phyloP scores from a whole-genome alignment of 2,113 vertebrate genomes.

The Chrysochloris asiatica region DNA sequence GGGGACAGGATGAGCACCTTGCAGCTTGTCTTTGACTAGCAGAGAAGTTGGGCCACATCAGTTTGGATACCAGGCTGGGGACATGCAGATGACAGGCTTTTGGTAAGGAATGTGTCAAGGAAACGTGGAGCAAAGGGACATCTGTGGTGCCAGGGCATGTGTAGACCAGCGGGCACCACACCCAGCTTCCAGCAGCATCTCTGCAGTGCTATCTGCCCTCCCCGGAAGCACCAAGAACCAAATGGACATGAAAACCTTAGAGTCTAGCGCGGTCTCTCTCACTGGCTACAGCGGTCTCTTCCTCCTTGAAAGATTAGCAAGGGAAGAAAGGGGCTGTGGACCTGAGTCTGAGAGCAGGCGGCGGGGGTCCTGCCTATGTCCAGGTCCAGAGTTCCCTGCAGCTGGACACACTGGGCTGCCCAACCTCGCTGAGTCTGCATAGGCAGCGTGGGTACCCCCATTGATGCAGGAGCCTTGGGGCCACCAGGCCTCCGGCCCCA shows the following conservation, averaged over 20 bases:
- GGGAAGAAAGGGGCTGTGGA: background rate
- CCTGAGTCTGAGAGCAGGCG: background rate
- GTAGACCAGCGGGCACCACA: rapidly evolving
- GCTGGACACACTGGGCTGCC: background rate
- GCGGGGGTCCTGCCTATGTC: background rate
- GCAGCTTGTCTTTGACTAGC: background rate
- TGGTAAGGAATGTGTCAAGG: background rate
- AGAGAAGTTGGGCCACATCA: background rate
- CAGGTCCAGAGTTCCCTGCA: background rate
- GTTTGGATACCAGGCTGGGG: background rate
- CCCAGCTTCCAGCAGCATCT: background rate
- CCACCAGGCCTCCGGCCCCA: constrained; percentile 78
- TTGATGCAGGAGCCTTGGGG: constrained; percentile 59
- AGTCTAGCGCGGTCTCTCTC: background rate
- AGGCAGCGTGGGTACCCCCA: background rate
- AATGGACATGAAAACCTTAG: background rate
- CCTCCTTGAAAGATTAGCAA: background rate
- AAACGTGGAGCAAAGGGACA: rapidly evolving
- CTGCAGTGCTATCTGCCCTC: rapidly evolving
- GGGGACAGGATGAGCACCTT: background rate
- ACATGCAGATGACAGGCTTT: background rate
- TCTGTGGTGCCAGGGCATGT: background rate
- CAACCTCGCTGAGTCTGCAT: background rate
- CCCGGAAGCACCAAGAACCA: background rate
- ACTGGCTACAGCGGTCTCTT: background rate